Base-by-base conservation (phyloP, 2,113 vertebrate genomes). In the Ardeotis arabs region DNA sequence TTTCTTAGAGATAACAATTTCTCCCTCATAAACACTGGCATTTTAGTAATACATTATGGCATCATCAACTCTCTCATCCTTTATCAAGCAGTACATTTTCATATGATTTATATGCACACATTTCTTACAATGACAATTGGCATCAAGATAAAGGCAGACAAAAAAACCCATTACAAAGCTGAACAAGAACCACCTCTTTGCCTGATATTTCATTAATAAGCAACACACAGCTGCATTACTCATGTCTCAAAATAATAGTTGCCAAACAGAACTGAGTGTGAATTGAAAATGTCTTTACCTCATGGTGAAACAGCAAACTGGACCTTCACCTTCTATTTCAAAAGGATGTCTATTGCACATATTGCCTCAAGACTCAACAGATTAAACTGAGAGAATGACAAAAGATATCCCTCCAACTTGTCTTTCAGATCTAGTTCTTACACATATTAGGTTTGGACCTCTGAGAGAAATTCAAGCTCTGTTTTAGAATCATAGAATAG, bases 181-280 rank as follows among this genome's bases (percentile, higher is more conserved):
- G 55, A 62, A 76, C 55, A 96, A 88, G 58, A 86, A 45, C 47
- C 67, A 92, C 70, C 33, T 50, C 82, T 93, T 89, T 5, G 56
- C 41, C 72, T 94, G 74, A 44, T 56, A 78, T 80, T 95, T 94
- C 81, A 93, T 92, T 92, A 96, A 53, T 77, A 95, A 96, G 76
- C 72, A 95, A 91, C 8, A 28, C 52, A 91, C 13, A 91, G 64
- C 37, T 95, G 79, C 53, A 93, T 77, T 75, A 87, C 60, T 93
- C 24, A 67, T 24, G 63, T 92, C 47, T 93, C 83, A 86, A 82
- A 95, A 87, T n/a, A 90, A 88, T 35, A 80, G 37, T 35, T 1
- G 1, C 23, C 6, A 44, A 94, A 70, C 22, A 85, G 77, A 90
- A 82, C 17, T 19, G 52, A 89, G 35, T 7, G 44, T n/a, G 69